Percentiles rank a stretch among this genome's conserved stretches.
These are phyloP conservation scores for Gymnoscelis rufifasciata DNA, from an alignment of 2,888 invertebrate species.

Conservation along the genomic window DNA sequence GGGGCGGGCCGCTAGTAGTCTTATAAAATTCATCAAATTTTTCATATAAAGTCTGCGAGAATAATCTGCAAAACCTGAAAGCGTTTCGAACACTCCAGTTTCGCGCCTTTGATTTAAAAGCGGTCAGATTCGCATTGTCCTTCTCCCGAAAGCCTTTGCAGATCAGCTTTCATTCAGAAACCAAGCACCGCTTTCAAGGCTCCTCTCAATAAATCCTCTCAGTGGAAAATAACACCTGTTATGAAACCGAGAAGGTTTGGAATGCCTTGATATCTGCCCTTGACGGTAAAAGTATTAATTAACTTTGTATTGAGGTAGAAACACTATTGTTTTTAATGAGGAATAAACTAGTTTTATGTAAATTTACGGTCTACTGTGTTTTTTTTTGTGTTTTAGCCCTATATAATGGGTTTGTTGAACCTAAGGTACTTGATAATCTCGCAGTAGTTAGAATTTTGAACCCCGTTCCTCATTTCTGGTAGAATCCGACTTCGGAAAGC, in stretches of 20 bases:
- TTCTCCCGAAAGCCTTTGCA: slow-evolving; percentile 24
- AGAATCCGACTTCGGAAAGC: too few species aligned
- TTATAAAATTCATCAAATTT: too few species aligned
- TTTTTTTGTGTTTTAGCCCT: too few species aligned
- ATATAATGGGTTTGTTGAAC: too few species aligned
- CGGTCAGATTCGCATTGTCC: slow-evolving; percentile 22
- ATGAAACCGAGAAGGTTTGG: neutral
- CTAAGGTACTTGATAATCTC: too few species aligned
- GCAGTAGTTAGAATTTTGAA: too few species aligned
- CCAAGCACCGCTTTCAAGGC: slow-evolving; percentile 26
- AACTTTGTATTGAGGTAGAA: slow-evolving; percentile 8
- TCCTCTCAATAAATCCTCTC: neutral
- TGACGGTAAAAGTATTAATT: slow-evolving; percentile 22
- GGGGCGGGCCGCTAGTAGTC: too few species aligned
- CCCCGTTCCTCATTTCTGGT: too few species aligned
- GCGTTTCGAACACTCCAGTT: neutral
- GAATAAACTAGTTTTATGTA: neutral
- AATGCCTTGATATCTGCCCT: slow-evolving; percentile 22
- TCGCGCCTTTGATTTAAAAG: slow-evolving; percentile 4
- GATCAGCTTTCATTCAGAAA: slow-evolving; percentile 31
- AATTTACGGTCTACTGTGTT: too few species aligned
- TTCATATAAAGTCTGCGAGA: too few species aligned
- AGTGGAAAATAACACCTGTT: slow-evolving; percentile 6
- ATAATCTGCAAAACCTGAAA: too few species aligned
- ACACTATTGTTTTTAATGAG: neutral